A percentile compares a stretch with the other conserved stretches of the same genome.
phyloP scores from a whole-genome alignment of 2,888 invertebrate genomes.

The Pollenia amentaria region DNA sequence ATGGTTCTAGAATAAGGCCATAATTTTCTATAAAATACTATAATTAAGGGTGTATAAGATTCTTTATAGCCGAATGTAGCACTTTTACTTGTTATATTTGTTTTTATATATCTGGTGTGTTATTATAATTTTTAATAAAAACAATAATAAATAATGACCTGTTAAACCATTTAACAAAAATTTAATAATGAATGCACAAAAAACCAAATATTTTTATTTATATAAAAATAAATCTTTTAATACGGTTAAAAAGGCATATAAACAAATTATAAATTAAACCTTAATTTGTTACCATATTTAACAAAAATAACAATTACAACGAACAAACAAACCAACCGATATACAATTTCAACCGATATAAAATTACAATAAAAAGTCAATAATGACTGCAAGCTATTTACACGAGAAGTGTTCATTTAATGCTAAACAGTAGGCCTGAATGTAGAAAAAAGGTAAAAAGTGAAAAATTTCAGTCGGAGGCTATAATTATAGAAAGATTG shows the following conservation, averaged over 20 bases:
- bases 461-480: too few relatives aligned
- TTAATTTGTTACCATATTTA: constrained; percentile 56
- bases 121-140: constrained; percentile 50
- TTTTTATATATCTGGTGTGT: background rate
- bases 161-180: constrained; percentile 64
- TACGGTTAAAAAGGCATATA: constrained; percentile 52
- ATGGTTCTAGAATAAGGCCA: too few relatives aligned
- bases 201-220: constrained; percentile 16
- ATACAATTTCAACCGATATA: constrained; percentile 15
- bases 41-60: too few relatives aligned
- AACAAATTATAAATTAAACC: constrained; percentile 68
- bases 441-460: too few relatives aligned
- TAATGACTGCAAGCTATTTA: constrained; percentile 56
- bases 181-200: constrained; percentile 58
- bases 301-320: constrained; percentile 43
- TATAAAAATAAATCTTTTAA: constrained; percentile 59
- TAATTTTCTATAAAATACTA: too few relatives aligned
- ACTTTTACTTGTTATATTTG: background rate
- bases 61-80: too few relatives aligned
- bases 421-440: background rate
- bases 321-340: background rate
- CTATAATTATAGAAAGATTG: too few relatives aligned
- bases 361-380: constrained; percentile 48
- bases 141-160: constrained; percentile 69
- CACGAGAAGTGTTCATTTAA: constrained; percentile 28